These are phyloP conservation scores for Tricholauxania praeusta DNA, from an alignment of 2,888 invertebrate species.

Conservation along the genomic window DNA sequence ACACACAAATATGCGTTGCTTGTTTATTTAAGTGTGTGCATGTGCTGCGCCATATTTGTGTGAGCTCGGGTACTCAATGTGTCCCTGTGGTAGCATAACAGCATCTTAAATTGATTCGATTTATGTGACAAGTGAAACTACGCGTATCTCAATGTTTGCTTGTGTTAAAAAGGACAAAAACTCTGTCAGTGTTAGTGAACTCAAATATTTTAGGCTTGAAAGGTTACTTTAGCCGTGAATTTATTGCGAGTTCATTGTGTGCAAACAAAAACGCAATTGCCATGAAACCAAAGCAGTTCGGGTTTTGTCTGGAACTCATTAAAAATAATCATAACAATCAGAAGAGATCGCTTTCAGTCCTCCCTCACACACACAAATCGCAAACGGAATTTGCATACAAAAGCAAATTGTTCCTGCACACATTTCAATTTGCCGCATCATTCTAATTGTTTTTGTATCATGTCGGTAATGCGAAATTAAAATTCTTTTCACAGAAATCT, in stretches of 20 bases:
- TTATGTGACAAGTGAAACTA: slow-evolving; percentile 57
- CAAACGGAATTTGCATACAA: too few relatives aligned
- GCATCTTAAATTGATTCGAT: slow-evolving; percentile 65
- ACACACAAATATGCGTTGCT: background rate
- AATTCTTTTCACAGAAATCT: too few relatives aligned
- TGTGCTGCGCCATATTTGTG: slow-evolving; percentile 6
- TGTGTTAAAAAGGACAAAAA: slow-evolving; percentile 22
- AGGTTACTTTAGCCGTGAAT: too few relatives aligned
- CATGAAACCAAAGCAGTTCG: background rate
- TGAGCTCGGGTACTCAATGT: slow-evolving; percentile 11
- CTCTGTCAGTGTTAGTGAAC: too few relatives aligned
- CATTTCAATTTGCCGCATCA: too few relatives aligned
- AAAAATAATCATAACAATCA: background rate
- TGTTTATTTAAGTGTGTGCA: slow-evolving; percentile 2
- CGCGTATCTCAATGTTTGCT: too few relatives aligned
- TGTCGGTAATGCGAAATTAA: too few relatives aligned
- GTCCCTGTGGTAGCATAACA: slow-evolving; percentile 64
- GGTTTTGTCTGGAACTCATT: too few relatives aligned
- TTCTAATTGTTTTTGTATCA: too few relatives aligned
- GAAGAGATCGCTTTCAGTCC: background rate
- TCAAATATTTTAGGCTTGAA: too few relatives aligned
- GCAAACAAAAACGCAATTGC: background rate
- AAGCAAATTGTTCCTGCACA: too few relatives aligned
- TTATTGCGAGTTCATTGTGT: background rate
- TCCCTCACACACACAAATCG: too few relatives aligned